phyloP scores from a whole-genome alignment of 2,113 vertebrate genomes.

The Anthoscopus minutus region DNA sequence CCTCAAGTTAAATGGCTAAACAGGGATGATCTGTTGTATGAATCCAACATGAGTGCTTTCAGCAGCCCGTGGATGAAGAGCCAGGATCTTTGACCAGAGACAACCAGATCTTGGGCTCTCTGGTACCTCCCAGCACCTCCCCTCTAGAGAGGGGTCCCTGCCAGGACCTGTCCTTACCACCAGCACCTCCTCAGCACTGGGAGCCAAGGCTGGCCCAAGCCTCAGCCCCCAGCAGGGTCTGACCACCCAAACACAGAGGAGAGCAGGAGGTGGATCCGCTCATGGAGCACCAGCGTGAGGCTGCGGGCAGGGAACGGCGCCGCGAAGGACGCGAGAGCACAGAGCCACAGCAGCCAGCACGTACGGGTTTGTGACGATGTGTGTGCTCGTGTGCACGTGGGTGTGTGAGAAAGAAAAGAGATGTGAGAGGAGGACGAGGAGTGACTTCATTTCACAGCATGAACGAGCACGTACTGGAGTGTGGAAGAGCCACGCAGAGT shows the following conservation, averaged over 20 bases:
- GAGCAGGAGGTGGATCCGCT: not conserved
- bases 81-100: not conserved
- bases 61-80: not conserved
- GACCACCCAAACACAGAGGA: not conserved
- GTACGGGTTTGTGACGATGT: fast-evolving
- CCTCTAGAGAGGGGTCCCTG: not conserved
- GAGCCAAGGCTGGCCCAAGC: not conserved
- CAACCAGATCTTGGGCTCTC: not conserved
- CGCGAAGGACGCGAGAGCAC: not conserved
- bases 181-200: fast-evolving
- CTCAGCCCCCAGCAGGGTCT: not conserved
- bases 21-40: not conserved
- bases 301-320: not conserved
- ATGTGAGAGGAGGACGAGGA: not conserved
- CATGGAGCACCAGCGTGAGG: not conserved
- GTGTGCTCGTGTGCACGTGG: not conserved
- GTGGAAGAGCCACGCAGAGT: not conserved
- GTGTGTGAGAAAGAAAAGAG: not conserved
- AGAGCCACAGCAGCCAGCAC: not conserved
- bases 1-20: not conserved
- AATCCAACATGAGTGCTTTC: not conserved
- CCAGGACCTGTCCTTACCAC: not conserved
- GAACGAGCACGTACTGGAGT: fast-evolving
- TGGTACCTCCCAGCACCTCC: not conserved
- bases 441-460: not conserved